A percentile compares a stretch with the other conserved stretches of the same genome.
Evolutionary conservation across 2,888 invertebrate genomes (phyloP).

Genomic region (Zygothrica quintamaculata): DNA sequence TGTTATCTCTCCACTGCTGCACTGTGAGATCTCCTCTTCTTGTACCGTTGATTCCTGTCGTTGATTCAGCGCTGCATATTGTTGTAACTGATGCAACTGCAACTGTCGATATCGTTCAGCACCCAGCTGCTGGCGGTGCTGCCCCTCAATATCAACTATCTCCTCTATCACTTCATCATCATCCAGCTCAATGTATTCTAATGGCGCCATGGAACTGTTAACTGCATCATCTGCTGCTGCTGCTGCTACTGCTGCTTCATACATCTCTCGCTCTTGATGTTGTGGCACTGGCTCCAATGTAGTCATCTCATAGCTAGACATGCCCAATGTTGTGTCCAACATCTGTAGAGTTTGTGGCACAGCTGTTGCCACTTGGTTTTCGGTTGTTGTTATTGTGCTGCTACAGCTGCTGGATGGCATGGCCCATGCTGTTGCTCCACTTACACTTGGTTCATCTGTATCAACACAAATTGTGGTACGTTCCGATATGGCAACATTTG

Average conservation of each 20-base stretch:
- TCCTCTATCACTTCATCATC: neutral
- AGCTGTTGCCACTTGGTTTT: too few species aligned
- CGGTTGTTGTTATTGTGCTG: too few species aligned
- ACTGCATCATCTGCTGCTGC: neutral
- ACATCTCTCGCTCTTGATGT: conserved; percentile 6
- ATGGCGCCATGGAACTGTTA: neutral
- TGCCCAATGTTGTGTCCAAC: conserved; percentile 80
- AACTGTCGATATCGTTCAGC: conserved; percentile 1
- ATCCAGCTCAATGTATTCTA: neutral
- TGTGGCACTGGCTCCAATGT: conserved; percentile 18
- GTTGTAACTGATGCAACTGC: neutral
- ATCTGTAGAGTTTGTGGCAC: conserved; percentile 17
- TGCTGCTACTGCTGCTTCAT: neutral
- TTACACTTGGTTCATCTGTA: conserved; percentile 49
- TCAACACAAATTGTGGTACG: conserved; percentile 76
- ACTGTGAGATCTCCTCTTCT: neutral
- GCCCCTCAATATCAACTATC: too few species aligned
- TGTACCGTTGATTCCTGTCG: too few species aligned
- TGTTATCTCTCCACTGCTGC: neutral
- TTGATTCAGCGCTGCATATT: too few species aligned
- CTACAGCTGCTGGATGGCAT: too few species aligned
- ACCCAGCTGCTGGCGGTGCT: too few species aligned
- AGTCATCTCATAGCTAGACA: conserved; percentile 79
- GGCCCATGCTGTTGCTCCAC: conserved; percentile 11
- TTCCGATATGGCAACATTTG: conserved; percentile 69